Conservation (phyloP, 2,888 invertebrate species). For the Argyra leucocephala region DNA sequence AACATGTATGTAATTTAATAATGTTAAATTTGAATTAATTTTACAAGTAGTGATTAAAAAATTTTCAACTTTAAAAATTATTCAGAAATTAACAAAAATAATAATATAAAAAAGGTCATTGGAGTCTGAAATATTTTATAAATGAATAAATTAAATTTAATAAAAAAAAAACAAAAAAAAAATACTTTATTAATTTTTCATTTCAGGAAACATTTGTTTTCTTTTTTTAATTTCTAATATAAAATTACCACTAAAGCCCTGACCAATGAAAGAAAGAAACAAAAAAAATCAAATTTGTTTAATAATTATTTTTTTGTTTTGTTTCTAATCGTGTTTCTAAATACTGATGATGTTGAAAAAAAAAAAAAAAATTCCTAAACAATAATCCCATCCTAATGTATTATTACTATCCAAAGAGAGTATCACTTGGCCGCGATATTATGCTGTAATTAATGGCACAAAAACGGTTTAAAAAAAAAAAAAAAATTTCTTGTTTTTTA, state of each 20-base stretch:
- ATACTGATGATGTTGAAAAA: too few species aligned
- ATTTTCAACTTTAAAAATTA: too few species aligned
- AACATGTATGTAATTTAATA: too few species aligned
- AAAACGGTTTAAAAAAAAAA: too few species aligned
- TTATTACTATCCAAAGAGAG: neutral
- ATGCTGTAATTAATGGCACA: slow-evolving; percentile 3
- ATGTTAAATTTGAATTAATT: too few species aligned
- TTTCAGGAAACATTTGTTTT: neutral
- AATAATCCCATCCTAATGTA: neutral
- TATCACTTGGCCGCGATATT: neutral
- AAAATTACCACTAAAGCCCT: neutral
- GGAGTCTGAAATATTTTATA: neutral
- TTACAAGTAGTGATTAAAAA: too few species aligned
- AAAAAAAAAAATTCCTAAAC: neutral
- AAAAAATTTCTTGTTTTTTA: too few species aligned
- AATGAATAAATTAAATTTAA: neutral
- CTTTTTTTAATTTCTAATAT: neutral
- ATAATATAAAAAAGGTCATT: neutral
- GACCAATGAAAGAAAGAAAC: neutral
- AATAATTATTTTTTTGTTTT: neutral
- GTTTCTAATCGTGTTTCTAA: too few species aligned
- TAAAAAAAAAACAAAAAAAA: neutral
- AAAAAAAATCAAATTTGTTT: neutral
- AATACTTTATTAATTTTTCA: neutral
- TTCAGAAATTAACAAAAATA: too few species aligned